Conservation (phyloP, 1,140 invertebrate genomes). For the Holotrichia oblita region DNA sequence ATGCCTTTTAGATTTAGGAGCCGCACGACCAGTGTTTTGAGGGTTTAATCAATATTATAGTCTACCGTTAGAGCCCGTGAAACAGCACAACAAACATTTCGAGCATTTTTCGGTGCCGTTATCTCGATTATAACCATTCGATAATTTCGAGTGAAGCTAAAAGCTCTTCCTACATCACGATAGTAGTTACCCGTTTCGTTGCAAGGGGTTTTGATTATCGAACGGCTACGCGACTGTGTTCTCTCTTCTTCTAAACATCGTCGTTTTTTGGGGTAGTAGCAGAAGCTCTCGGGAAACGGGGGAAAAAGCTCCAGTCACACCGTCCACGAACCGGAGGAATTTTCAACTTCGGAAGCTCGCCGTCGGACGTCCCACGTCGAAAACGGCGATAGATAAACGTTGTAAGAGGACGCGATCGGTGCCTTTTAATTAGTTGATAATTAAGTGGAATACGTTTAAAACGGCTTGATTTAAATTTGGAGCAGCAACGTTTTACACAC, state of each 20-base stretch:
- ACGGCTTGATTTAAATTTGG: conserved; percentile 56
- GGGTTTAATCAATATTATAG: conserved; percentile 52
- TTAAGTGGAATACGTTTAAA: conserved; percentile 56
- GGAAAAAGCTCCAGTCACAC: not conserved
- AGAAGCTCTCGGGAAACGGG: conserved; percentile 3
- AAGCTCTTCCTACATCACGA: conserved; percentile 21
- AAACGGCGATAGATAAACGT: conserved; percentile 46
- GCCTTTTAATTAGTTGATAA: conserved; percentile 53
- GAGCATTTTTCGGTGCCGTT: conserved; percentile 30
- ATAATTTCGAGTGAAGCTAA: not conserved
- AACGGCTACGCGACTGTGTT: not conserved
- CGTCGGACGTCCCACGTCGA: conserved; percentile 21
- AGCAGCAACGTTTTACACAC: conserved; percentile 50
- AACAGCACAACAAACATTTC: conserved; percentile 29
- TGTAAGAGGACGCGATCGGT: conserved; percentile 51
- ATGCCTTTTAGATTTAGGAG: conserved; percentile 41
- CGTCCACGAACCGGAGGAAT: not conserved
- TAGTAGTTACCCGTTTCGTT: conserved; percentile 18
- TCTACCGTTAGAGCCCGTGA: conserved; percentile 41
- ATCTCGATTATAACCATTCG: not conserved
- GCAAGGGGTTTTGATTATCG: conserved; percentile 6
- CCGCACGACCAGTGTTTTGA: conserved; percentile 44
- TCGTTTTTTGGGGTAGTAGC: conserved; percentile 4
- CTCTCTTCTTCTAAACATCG: not conserved
- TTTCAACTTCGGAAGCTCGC: not conserved